A percentile compares a stretch with the other conserved stretches of the same genome.
Evolutionary conservation across 2,797 vertebrate species (phyloP).

Genomic region (Coregonus sp.): DNA sequence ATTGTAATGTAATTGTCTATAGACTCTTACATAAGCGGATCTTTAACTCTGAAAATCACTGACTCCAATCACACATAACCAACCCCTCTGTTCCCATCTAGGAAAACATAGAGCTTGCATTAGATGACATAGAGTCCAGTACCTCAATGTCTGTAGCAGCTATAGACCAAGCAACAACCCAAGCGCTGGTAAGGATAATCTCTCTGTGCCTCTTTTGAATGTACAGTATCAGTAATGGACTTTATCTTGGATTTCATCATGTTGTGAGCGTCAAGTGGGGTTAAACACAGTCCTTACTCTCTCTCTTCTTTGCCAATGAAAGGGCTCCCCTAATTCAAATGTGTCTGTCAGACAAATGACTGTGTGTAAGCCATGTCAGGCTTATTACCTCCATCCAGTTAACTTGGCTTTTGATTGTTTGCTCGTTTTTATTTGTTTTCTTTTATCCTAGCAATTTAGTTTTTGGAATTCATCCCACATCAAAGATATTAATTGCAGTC

Average conservation of each 20-base stretch:
- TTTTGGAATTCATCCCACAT: too few species aligned
- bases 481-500: constrained; percentile 31
- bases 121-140: constrained; percentile 90
- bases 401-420: constrained; percentile 69
- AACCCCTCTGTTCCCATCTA: constrained; percentile 73
- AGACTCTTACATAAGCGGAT: constrained; percentile 41
- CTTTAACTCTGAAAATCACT: constrained; percentile 26
- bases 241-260: background rate
- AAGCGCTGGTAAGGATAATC: constrained; percentile 88
- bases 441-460: too few species aligned
- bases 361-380: constrained; percentile 10
- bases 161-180: constrained; percentile 91
- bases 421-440: constrained; percentile 51
- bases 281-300: constrained; percentile 9
- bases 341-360: constrained; percentile 7
- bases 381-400: constrained; percentile 21
- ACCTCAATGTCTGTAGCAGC: constrained; percentile 85
- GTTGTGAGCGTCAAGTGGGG: background rate
- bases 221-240: background rate
- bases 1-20: background rate
- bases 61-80: constrained; percentile 45
- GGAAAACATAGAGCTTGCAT: constrained; percentile 95
- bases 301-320: background rate
- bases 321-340: background rate
- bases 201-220: background rate